Evolutionary conservation across 2,888 invertebrate genomes (phyloP), one percentile per base, ranked within the genome.

Genomic region (Agrochola lychnidis): DNA sequence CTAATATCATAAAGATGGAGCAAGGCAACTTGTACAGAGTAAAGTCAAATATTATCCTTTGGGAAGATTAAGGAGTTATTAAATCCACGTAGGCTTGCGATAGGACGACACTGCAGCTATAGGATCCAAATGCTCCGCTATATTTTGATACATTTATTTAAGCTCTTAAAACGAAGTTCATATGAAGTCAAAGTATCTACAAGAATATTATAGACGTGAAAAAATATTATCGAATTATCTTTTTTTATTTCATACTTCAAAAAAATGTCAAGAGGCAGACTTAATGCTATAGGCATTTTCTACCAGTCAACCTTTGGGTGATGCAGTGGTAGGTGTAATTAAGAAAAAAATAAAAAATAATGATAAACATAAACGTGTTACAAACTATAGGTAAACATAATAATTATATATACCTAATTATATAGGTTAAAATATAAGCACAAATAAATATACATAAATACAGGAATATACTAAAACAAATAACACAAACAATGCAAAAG

Each of bases 1-100:
- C 94, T 94, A 94, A 95, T 95, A 96, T 95, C 95, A 95, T 96
- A 96, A 96, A 96, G 95, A 95, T 93, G 95, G 93, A 95, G 94
- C 94, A 94, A 94, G 93, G 92, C 93, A 95, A 95, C 95, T 96
- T 96, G 94, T 96, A 95, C 94, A 91, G 94, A 94, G 94, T 94
- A 90, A 95, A 96, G 92, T 95, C 95, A 94, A 96, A 96, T 96
- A 95, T 96, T 95, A 96, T 95, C 94, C 94, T 94, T 92, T 86
- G 91, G 91, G 92, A 90, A 94, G 95, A 96, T 96, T 96, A 95
- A 92, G 89, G 90, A 94, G 95, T 91, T 96, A 95, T 95, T 95
- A 96, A 95, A 95, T 90, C 91, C 91, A 93, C 84, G 84, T 87
- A 88, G 80, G 78, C 82, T 76, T 72, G 68, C 81, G 80, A 85